Conservation (phyloP, 1,140 invertebrate genomes). For the Lethocerus indicus region DNA sequence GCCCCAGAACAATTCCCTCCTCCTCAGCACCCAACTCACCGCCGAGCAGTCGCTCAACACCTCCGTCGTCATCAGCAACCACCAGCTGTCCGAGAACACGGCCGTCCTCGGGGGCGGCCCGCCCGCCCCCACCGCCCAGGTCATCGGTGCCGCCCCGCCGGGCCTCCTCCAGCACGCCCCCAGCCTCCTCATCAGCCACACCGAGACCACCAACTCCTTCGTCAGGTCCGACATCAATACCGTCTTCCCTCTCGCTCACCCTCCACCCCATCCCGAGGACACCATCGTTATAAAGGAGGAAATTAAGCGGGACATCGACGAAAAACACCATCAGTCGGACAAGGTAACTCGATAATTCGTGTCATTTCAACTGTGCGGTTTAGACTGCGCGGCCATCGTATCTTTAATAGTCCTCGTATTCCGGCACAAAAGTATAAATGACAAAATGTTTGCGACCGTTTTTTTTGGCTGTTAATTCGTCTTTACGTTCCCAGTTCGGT, state of each 20-base stretch:
- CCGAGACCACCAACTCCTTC: slow-evolving; percentile 12
- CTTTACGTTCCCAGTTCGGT: background rate
- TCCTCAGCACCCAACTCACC: slow-evolving; percentile 8
- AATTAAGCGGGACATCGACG: background rate
- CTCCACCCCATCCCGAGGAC: no score
- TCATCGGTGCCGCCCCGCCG: no score
- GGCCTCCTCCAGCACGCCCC: slow-evolving; percentile 6
- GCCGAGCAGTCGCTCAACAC: slow-evolving; percentile 10
- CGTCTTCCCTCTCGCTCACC: background rate
- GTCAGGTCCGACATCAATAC: slow-evolving; percentile 7
- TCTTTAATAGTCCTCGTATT: background rate
- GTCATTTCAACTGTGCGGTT: background rate
- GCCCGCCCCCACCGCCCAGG: background rate
- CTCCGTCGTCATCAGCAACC: slow-evolving; percentile 7
- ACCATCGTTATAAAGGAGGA: slow-evolving; percentile 8
- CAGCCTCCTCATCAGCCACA: slow-evolving; percentile 12
- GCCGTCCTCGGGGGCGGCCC: background rate
- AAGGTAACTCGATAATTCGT: background rate
- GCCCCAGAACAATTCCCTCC: slow-evolving; percentile 10
- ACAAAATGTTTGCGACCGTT: background rate
- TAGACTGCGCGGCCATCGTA: background rate
- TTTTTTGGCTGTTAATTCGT: background rate
- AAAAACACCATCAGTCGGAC: background rate
- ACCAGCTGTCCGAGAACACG: slow-evolving; percentile 11
- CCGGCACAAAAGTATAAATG: background rate